A percentile compares a stretch with the other conserved stretches of the same genome.
Conservation (phyloP, 2,888 invertebrate species). For the Athalia cordata region DNA sequence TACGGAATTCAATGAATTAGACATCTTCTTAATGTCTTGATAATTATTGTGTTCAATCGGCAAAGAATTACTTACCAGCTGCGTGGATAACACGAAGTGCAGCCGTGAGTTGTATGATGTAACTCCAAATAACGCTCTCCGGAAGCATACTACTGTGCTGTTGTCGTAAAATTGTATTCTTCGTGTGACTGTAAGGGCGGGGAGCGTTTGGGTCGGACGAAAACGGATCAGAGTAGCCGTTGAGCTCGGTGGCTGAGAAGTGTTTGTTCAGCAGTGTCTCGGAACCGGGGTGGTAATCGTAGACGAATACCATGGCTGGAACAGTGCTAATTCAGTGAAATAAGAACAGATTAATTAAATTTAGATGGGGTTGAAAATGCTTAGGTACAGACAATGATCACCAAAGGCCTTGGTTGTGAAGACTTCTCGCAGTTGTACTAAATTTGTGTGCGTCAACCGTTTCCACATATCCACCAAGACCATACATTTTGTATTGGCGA, state of each 20-base stretch:
- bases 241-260: conserved; percentile 80
- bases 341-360: conserved; percentile 45
- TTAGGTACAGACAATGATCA: conserved; percentile 87
- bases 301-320: conserved; percentile 95
- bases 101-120: conserved; percentile 95
- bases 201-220: conserved; percentile 88
- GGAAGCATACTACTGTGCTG: conserved; percentile 86
- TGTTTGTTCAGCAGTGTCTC: conserved; percentile 92
- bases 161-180: conserved; percentile 87
- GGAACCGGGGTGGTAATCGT: conserved; percentile 95
- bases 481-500: conserved; percentile 90
- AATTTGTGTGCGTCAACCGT: conserved; percentile 94
- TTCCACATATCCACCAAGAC: conserved; percentile 95
- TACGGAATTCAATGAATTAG: conserved; percentile 42
- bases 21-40: too few species aligned
- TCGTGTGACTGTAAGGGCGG: conserved; percentile 87
- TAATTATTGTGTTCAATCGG: not conserved
- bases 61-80: conserved; percentile 67
- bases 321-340: conserved; percentile 57
- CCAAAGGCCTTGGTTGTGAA: conserved; percentile 97
- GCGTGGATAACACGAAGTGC: conserved; percentile 94
- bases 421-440: conserved; percentile 93
- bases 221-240: conserved; percentile 86
- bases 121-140: conserved; percentile 95
- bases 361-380: conserved; percentile 30